Base-by-base conservation (phyloP, 2,113 vertebrate species). In the Chaenogobius annularis region DNA sequence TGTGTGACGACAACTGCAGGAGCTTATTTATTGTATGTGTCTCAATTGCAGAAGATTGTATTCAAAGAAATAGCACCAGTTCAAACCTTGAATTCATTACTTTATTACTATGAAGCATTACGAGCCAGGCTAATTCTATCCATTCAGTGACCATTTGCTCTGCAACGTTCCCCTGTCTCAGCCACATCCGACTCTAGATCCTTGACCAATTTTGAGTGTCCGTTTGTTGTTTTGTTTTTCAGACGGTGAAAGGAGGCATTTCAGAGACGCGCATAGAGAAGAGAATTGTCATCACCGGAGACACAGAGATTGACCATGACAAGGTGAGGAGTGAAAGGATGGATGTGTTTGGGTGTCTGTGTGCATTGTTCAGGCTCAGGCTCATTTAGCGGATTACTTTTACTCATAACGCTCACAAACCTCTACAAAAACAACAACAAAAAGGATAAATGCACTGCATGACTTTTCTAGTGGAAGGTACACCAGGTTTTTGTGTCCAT, bases 221-320 rank as follows among this genome's bases (percentile, higher is more conserved):
- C 47, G 15, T 22, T 40, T 62, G 12, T 72, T 8, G 55, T 7
- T 48, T 82, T 40, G n/a, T 26, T 77, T 31, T 84, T 50, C 54
- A 99, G 98, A 99, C 96, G 69, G 96, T 99, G 69, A 99, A 98
- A 93, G 98, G 97, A 77, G 98, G 97, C 20, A 96, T 98, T 81
- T 99, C 98, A 17, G 98, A 99, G 92, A 99, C 98, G 0, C 91
- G 98, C 71, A 99, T 99, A 77, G 98, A 99, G 78, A 99, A 99
- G 90, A 94, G 96, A 88, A 99, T 99, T 63, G 96, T 99, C 81
- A 99, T 99, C 87, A 98, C 97, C 6, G 98, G 98, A 79, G 98
- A 98, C 86, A 93, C 94, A 1, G 96, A 98, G 79, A 95, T 99
- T 64, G 98, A 99, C 89, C 98, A 99, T 0, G 97, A 99, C 89